phyloP scores from a whole-genome alignment of 2,113 vertebrate genomes.

The Limnothrissa miodon region DNA sequence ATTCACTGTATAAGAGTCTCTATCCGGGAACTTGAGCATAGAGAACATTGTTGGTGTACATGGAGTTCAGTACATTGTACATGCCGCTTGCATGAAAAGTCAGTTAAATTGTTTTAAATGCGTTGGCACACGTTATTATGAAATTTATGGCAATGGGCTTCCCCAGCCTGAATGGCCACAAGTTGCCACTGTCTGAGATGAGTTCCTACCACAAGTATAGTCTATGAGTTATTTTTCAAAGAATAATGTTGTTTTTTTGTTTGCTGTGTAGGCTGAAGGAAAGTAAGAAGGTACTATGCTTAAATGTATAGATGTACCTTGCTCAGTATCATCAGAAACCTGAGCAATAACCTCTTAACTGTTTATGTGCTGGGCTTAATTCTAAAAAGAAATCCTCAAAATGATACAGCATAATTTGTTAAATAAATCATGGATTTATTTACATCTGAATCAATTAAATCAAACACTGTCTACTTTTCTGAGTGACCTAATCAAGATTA shows the following conservation, averaged over 20 bases:
- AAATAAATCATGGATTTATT: conserved; percentile 44
- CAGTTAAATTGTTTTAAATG: too few relatives aligned
- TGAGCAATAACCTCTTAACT: conserved; percentile 41
- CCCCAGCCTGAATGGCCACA: too few relatives aligned
- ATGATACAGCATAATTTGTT: conserved; percentile 12
- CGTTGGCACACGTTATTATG: too few relatives aligned
- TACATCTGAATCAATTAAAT: conserved; percentile 11
- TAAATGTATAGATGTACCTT: conserved; percentile 50
- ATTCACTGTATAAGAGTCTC: too few relatives aligned
- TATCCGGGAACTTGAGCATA: too few relatives aligned
- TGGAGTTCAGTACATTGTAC: too few relatives aligned
- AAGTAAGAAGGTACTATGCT: conserved; percentile 35
- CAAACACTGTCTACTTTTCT: background rate
- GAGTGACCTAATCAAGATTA: background rate
- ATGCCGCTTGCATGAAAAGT: too few relatives aligned
- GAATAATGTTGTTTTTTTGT: conserved; percentile 3
- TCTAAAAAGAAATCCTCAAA: conserved; percentile 25
- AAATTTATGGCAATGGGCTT: too few relatives aligned
- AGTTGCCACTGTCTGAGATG: too few relatives aligned
- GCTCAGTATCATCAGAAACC: conserved; percentile 60
- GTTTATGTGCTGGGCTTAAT: conserved; percentile 37
- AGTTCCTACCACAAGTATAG: too few relatives aligned
- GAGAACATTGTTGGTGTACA: too few relatives aligned
- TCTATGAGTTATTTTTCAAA: too few relatives aligned
- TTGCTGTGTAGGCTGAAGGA: conserved; percentile 11